Percentiles rank a stretch among this genome's conserved stretches.
phyloP scores from a whole-genome alignment of 1,140 invertebrate species.

The Sinonovacula constricta region DNA sequence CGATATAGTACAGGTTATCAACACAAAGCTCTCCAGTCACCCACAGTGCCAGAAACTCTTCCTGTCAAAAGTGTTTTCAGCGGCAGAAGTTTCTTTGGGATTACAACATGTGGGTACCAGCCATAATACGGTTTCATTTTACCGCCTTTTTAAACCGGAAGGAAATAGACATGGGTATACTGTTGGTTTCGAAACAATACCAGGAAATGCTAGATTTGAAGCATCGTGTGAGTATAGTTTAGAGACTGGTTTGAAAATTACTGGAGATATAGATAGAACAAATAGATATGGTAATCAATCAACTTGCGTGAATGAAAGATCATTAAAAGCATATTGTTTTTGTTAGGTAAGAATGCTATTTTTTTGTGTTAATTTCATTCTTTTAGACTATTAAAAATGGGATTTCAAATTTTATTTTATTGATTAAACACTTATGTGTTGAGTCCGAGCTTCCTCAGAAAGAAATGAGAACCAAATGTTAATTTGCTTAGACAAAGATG shows the following conservation, averaged over 20 bases:
- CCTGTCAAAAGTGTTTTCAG: not conserved
- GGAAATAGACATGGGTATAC: not conserved
- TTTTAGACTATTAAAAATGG: no score
- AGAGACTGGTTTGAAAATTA: not conserved
- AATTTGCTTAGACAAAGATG: no score
- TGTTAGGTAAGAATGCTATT: no score
- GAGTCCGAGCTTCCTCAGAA: no score
- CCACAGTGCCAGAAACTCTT: not conserved
- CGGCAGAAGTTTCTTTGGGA: not conserved
- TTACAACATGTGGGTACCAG: slow-evolving; percentile 2
- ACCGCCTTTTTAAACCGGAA: not conserved
- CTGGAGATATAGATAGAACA: slow-evolving; percentile 7
- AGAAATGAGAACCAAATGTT: no score
- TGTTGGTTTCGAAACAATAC: not conserved
- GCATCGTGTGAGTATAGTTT: not conserved
- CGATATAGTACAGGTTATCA: not conserved
- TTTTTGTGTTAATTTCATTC: no score
- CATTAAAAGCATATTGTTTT: slow-evolving; percentile 6
- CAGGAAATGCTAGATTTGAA: slow-evolving; percentile 4
- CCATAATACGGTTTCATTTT: not conserved
- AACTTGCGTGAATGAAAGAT: slow-evolving; percentile 1
- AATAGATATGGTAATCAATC: slow-evolving; percentile 16
- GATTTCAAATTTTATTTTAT: no score
- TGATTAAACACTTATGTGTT: no score
- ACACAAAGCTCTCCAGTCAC: not conserved